Conservation (phyloP, 2,797 vertebrate species). For the Propithecus deckenii region DNA sequence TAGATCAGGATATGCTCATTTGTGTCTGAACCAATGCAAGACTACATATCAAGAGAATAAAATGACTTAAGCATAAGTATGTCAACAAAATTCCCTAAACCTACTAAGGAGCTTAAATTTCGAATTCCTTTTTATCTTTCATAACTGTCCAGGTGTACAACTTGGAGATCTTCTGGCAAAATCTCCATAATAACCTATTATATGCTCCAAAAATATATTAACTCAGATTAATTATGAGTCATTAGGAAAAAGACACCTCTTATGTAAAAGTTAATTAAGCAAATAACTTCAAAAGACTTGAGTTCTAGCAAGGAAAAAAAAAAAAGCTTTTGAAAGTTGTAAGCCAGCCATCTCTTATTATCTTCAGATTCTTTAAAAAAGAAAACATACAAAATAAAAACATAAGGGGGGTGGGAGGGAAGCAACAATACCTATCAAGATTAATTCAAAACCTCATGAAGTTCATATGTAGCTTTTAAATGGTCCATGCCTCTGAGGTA, state of each 20-base stretch:
- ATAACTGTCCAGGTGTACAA: constrained; percentile 7
- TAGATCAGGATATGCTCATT: not conserved
- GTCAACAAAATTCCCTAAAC: not conserved
- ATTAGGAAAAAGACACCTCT: constrained; percentile 41
- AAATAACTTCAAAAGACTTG: constrained; percentile 50
- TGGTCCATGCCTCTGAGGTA: not conserved
- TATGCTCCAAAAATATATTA: constrained; percentile 40
- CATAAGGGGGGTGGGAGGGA: rapidly evolving
- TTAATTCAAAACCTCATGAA: constrained; percentile 32
- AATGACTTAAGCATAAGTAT: not conserved
- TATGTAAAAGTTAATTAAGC: constrained; percentile 49
- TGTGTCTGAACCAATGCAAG: not conserved
- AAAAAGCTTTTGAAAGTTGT: not conserved
- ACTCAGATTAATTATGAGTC: constrained; percentile 39
- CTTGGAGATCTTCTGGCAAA: constrained; percentile 38
- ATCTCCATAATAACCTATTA: constrained; percentile 16
- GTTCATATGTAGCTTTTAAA: not conserved
- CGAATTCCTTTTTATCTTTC: not conserved
- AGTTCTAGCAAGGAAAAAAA: not conserved
- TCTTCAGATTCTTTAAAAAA: constrained; percentile 14
- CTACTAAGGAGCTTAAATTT: constrained; percentile 15
- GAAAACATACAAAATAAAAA: not conserved
- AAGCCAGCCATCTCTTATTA: constrained; percentile 16
- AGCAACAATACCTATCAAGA: not conserved
- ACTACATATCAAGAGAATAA: not conserved